Evolutionary conservation across 1,140 invertebrate species (phyloP).

Genomic region (Vanessa atalanta): DNA sequence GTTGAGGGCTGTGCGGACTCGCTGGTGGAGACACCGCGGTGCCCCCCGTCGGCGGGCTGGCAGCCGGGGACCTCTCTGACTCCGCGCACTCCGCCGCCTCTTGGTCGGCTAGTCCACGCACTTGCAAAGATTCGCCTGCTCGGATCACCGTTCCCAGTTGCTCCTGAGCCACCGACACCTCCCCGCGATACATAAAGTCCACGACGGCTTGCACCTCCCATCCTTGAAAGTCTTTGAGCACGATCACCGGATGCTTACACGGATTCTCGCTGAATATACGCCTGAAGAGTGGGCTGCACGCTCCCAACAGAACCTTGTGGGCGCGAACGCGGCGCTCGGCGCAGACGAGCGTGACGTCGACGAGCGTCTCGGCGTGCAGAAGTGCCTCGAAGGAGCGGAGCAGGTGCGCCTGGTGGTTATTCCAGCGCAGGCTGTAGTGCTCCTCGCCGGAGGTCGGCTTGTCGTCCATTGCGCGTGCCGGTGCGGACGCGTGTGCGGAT

Average conservation of each 20-base stretch:
- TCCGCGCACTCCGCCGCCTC: constrained; percentile 71
- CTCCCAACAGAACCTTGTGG: constrained; percentile 94
- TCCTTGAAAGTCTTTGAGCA: constrained; percentile 92
- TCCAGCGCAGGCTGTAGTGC: constrained; percentile 95
- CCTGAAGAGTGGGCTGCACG: constrained; percentile 94
- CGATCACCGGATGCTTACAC: constrained; percentile 96
- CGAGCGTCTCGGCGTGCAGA: constrained; percentile 90
- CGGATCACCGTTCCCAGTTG: constrained; percentile 90
- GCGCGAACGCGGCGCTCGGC: constrained; percentile 90
- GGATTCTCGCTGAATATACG: constrained; percentile 93
- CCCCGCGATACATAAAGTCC: constrained; percentile 96
- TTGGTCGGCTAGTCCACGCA: constrained; percentile 88
- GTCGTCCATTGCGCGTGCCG: constrained; percentile 70
- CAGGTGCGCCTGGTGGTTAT: constrained; percentile 94
- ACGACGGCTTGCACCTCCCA: constrained; percentile 93
- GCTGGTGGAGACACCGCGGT: constrained; percentile 76
- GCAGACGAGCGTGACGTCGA: constrained; percentile 94
- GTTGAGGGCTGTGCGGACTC: constrained; percentile 86
- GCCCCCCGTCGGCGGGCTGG: constrained; percentile 80
- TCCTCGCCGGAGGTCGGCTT: constrained; percentile 81
- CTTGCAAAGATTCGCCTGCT: constrained; percentile 92
- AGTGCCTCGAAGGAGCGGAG: constrained; percentile 92
- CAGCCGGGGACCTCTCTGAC: constrained; percentile 67
- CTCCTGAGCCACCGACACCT: constrained; percentile 92
- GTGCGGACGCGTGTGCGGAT: constrained; percentile 59